A percentile compares a stretch with the other conserved stretches of the same genome.
Evolutionary conservation across 2,888 invertebrate genomes (phyloP).

Genomic region (Brenthis daphne): DNA sequence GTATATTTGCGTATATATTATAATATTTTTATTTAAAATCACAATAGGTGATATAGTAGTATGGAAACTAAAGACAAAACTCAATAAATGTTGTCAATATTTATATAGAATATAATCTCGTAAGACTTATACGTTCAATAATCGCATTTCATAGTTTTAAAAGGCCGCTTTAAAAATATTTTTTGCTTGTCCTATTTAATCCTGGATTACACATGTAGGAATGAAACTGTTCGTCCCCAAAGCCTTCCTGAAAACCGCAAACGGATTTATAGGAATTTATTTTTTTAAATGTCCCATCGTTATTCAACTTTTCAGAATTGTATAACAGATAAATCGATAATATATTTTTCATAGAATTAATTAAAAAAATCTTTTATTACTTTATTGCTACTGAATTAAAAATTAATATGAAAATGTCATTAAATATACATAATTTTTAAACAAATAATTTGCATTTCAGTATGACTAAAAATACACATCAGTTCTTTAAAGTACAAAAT

Average conservation of each 20-base stretch:
- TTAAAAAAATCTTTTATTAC: neutral
- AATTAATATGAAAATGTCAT: no score
- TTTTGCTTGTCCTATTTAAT: constrained; percentile 48
- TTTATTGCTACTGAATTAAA: no score
- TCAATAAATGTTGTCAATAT: neutral
- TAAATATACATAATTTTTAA: no score
- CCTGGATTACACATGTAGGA: constrained; percentile 62
- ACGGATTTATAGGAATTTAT: constrained; percentile 65
- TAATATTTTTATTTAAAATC: no score
- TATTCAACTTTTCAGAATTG: constrained; percentile 29
- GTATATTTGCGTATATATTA: no score
- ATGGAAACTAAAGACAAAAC: neutral
- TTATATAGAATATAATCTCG: neutral
- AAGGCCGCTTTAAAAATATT: constrained; percentile 37
- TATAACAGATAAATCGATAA: constrained; percentile 18
- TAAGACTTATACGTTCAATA: constrained; percentile 23
- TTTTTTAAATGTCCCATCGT: constrained; percentile 51
- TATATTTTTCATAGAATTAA: neutral
- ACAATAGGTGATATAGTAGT: neutral
- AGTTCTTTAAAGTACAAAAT: no score
- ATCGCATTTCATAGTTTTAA: constrained; percentile 29
- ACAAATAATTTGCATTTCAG: no score
- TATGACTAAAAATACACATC: no score
- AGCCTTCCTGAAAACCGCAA: constrained; percentile 63
- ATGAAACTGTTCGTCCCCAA: constrained; percentile 61